phyloP scores from a whole-genome alignment of 2,888 invertebrate genomes.

The Amblyjoppa fuscipennis region DNA sequence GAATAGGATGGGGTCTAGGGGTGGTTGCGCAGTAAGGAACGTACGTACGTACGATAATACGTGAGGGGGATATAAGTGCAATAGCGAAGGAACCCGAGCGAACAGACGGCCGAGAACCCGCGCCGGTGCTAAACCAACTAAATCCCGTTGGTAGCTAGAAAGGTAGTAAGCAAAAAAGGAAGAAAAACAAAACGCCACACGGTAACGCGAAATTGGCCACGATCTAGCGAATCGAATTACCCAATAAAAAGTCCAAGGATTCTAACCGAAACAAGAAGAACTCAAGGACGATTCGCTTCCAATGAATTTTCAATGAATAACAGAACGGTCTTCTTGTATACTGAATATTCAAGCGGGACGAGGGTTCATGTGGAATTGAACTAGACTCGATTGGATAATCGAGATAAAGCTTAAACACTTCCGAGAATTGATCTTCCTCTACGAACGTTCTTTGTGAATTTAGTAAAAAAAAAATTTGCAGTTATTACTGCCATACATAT shows the following conservation, averaged over 20 bases:
- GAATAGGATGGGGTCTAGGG: constrained; percentile 50
- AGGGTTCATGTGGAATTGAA: constrained; percentile 13
- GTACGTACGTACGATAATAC: constrained; percentile 50
- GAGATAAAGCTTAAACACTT: constrained; percentile 44
- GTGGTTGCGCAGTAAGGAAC: constrained; percentile 45
- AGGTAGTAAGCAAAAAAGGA: constrained; percentile 18
- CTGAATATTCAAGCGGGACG: constrained; percentile 59
- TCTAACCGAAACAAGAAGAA: constrained; percentile 44
- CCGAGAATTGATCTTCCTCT: background rate
- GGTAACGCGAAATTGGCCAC: constrained; percentile 62
- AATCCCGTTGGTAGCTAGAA: constrained; percentile 35
- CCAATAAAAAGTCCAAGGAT: constrained; percentile 59
- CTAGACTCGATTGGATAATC: constrained; percentile 58
- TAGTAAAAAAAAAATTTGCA: background rate
- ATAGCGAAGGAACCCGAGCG: constrained; percentile 43
- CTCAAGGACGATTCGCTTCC: constrained; percentile 18
- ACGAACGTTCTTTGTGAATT: background rate
- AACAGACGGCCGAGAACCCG: constrained; percentile 37
- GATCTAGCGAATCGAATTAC: constrained; percentile 68
- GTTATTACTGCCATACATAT: background rate
- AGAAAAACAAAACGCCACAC: constrained; percentile 49
- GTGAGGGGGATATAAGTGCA: constrained; percentile 59
- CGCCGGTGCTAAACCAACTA: constrained; percentile 43
- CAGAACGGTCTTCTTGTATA: constrained; percentile 47
- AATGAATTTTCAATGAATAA: constrained; percentile 68